Evolutionary conservation across 2,113 vertebrate genomes (phyloP).

Genomic region (Antechinus stuartii): DNA sequence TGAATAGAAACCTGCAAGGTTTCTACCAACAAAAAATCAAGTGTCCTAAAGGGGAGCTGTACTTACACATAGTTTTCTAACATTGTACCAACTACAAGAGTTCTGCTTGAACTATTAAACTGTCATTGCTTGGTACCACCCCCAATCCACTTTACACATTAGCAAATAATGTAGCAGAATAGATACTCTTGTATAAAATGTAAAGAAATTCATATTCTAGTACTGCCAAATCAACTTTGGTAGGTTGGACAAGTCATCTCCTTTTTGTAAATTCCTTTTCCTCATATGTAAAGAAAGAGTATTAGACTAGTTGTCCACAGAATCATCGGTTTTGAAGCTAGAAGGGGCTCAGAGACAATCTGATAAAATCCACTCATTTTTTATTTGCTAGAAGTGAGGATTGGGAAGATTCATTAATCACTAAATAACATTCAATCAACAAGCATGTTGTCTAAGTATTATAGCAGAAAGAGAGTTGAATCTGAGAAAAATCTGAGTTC

Average conservation of each 20-base stretch:
- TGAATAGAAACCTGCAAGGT: not conserved
- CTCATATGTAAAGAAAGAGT: not conserved
- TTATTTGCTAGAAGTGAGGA: not conserved
- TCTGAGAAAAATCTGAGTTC: not conserved
- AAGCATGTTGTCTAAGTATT: not conserved
- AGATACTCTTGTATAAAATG: not conserved
- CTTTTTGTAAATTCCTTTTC: not conserved
- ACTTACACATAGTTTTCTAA: not conserved
- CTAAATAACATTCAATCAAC: not conserved
- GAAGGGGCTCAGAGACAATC: not conserved
- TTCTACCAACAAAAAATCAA: not conserved
- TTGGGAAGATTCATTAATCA: not conserved
- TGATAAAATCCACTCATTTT: not conserved
- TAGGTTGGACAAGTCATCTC: not conserved
- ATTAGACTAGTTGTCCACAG: not conserved
- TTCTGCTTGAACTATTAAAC: not conserved
- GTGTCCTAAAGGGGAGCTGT: not conserved
- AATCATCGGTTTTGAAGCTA: not conserved
- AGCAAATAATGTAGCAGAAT: not conserved
- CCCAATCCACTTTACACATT: not conserved
- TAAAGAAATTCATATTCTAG: not conserved
- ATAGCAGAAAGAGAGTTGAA: not conserved
- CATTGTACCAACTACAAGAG: not conserved
- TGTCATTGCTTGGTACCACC: not conserved
- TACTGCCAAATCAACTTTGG: not conserved